Evolutionary conservation across 2,888 invertebrate species (phyloP).

Genomic region (Papilio gigon): DNA sequence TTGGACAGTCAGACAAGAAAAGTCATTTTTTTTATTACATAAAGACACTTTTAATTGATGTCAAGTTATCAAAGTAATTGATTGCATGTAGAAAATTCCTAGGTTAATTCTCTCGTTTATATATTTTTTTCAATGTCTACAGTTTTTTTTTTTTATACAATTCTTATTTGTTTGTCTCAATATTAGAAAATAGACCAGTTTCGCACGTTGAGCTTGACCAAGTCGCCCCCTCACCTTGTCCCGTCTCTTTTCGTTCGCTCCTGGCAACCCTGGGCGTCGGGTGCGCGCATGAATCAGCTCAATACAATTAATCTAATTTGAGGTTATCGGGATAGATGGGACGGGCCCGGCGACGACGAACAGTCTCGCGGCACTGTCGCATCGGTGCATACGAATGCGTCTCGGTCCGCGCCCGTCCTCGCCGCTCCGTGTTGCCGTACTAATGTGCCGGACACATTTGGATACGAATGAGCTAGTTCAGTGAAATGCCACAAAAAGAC

Average conservation of each 20-base stretch:
- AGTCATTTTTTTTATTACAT: too few relatives aligned
- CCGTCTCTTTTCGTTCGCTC: constrained; percentile 30
- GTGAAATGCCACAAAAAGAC: constrained; percentile 80
- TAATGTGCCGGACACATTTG: constrained; percentile 34
- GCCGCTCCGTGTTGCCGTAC: constrained; percentile 39
- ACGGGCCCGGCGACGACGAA: constrained; percentile 69
- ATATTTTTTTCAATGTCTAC: neutral
- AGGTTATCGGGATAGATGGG: constrained; percentile 77
- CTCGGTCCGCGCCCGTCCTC: constrained; percentile 38
- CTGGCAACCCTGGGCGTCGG: constrained; percentile 49
- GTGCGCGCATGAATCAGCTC: constrained; percentile 76
- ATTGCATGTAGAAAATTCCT: too few relatives aligned
- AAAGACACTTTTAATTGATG: too few relatives aligned
- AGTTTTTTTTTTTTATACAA: neutral
- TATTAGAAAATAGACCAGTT: constrained; percentile 9
- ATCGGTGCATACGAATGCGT: constrained; percentile 58
- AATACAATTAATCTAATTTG: constrained; percentile 82
- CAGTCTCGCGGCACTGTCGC: constrained; percentile 75
- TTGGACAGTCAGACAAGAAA: too few relatives aligned
- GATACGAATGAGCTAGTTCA: constrained; percentile 54
- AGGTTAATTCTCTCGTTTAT: neutral
- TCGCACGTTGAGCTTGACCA: constrained; percentile 25
- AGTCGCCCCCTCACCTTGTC: constrained; percentile 31
- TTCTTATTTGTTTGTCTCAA: neutral
- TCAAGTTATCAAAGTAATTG: too few relatives aligned